Evolutionary conservation across 2,888 invertebrate genomes (phyloP).

Genomic region (Microdon myrmicae): DNA sequence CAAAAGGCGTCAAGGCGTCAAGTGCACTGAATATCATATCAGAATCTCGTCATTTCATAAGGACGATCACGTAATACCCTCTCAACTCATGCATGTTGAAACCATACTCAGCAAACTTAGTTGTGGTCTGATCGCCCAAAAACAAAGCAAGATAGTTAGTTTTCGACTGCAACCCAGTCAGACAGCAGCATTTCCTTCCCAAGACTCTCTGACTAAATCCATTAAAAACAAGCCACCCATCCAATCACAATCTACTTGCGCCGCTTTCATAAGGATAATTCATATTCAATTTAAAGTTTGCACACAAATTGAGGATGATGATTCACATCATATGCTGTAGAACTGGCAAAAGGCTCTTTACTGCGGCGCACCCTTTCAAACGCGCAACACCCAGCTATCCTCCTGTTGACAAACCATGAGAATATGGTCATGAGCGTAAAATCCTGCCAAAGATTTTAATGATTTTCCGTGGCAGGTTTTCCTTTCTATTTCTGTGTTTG

Average conservation of each 20-base stretch:
- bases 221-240: too few species aligned
- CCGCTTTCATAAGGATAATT: conserved; percentile 39
- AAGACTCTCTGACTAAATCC: too few species aligned
- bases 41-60: too few species aligned
- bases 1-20: too few species aligned
- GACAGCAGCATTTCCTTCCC: too few species aligned
- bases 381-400: neutral
- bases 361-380: neutral
- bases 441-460: conserved; percentile 45
- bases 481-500: neutral
- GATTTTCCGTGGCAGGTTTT: conserved; percentile 44
- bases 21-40: too few species aligned
- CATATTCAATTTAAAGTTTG: conserved; percentile 51
- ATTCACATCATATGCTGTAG: conserved; percentile 47
- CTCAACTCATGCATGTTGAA: too few species aligned
- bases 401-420: conserved; percentile 29
- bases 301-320: conserved; percentile 46
- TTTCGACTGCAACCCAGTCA: too few species aligned
- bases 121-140: too few species aligned
- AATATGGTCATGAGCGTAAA: conserved; percentile 13
- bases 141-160: too few species aligned
- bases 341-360: conserved; percentile 22
- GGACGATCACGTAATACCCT: too few species aligned
- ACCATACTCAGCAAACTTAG: too few species aligned
- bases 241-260: conserved; percentile 5